These are phyloP conservation scores for Papilio glaucus DNA, from an alignment of 1,140 invertebrate species.

Conservation along the genomic window DNA sequence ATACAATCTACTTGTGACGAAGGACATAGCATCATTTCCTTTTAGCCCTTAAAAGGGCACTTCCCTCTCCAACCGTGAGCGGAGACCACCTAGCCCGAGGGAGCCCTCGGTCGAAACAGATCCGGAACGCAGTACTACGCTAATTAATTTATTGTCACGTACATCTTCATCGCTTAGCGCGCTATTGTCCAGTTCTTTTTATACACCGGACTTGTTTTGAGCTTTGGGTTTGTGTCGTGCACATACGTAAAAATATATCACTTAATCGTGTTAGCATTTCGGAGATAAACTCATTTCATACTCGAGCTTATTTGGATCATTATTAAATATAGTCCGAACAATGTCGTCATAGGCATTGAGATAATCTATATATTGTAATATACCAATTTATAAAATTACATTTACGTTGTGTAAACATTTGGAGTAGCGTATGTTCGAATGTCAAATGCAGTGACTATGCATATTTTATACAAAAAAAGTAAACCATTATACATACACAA, in stretches of 20 bases:
- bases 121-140: slow-evolving; percentile 41
- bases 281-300: no score
- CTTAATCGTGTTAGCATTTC: no score
- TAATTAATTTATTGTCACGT: slow-evolving; percentile 63
- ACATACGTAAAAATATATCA: neutral
- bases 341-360: no score
- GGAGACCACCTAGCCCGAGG: slow-evolving; percentile 46
- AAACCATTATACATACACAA: neutral
- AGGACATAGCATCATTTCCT: slow-evolving; percentile 23
- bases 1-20: neutral
- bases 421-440: no score
- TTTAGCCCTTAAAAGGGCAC: slow-evolving; percentile 29
- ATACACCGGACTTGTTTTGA: slow-evolving; percentile 42
- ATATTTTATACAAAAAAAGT: neutral
- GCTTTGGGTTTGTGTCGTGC: neutral
- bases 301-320: neutral
- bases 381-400: no score
- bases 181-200: slow-evolving; percentile 41
- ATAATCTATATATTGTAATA: no score
- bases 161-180: slow-evolving; percentile 30
- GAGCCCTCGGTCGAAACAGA: no score
- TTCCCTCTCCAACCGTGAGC: slow-evolving; percentile 45
- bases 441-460: no score
- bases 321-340: no score
- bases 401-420: no score